phyloP scores from a whole-genome alignment of 2,797 vertebrate genomes.

The Typhlichthys eigenmanni region DNA sequence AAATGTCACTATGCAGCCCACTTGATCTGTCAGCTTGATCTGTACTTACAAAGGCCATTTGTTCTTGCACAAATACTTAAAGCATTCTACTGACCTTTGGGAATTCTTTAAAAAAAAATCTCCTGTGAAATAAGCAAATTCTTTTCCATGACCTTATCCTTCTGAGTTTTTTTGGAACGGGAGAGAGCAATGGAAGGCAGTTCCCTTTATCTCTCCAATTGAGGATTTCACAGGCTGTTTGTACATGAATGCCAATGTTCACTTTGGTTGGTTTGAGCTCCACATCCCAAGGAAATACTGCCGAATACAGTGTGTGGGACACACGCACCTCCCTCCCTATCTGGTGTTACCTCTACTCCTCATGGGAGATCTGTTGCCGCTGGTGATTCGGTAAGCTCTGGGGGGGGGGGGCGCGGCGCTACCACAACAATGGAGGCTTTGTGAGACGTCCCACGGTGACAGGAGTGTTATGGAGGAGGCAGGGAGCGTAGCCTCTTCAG shows the following conservation, averaged over 20 bases:
- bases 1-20: constrained; percentile 35
- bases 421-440: constrained; percentile 76
- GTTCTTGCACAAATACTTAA: constrained; percentile 12
- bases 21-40: constrained; percentile 9
- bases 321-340: too few relatives aligned
- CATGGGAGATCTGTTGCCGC: constrained; percentile 30
- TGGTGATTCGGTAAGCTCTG: constrained; percentile 18
- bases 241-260: background rate
- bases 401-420: constrained; percentile 11
- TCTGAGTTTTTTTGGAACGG: background rate
- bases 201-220: background rate
- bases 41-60: constrained; percentile 4
- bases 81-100: constrained; percentile 17
- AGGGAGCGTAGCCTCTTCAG: constrained; percentile 76
- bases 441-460: constrained; percentile 65
- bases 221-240: background rate
- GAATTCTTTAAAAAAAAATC: background rate
- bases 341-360: too few relatives aligned
- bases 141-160: constrained; percentile 2
- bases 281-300: too few relatives aligned
- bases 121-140: background rate
- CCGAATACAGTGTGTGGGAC: too few relatives aligned
- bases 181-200: too few relatives aligned
- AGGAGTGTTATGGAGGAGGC: constrained; percentile 55
- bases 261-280: too few relatives aligned